Percentiles rank a stretch among this genome's conserved stretches.
Evolutionary conservation across 2,113 vertebrate genomes (phyloP).

Genomic region (Tetrax tetrax): DNA sequence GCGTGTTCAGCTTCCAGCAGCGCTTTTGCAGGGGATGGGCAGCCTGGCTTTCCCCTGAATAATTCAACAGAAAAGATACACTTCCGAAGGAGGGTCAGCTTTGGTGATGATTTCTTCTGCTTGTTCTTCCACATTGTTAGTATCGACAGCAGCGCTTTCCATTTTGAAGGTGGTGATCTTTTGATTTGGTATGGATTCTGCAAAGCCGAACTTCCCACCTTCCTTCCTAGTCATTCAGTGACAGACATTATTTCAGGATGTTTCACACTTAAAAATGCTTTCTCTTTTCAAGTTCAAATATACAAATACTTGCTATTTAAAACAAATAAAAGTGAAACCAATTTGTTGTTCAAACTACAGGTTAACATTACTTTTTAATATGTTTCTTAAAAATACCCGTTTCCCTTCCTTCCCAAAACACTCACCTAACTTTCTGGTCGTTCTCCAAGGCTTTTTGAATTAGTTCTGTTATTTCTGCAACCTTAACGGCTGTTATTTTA

Average conservation of each 20-base stretch:
- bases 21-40: neutral
- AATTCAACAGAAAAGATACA: constrained; percentile 77
- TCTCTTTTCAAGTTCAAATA: neutral
- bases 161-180: constrained; percentile 90
- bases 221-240: constrained; percentile 81
- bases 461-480: constrained; percentile 92
- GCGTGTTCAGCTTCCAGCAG: neutral
- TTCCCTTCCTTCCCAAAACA: neutral
- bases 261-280: neutral
- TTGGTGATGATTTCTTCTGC: constrained; percentile 83
- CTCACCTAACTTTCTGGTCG: constrained; percentile 88
- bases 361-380: neutral
- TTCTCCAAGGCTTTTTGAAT: constrained; percentile 92
- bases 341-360: neutral
- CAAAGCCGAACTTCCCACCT: constrained; percentile 90
- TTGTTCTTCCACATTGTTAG: constrained; percentile 73
- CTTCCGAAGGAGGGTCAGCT: constrained; percentile 75
- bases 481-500: constrained; percentile 96
- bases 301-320: neutral
- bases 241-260: neutral
- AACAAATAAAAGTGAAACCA: neutral
- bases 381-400: neutral
- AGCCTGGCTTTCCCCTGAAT: neutral
- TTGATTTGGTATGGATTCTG: constrained; percentile 88
- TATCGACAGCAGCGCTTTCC: constrained; percentile 82